A percentile compares a stretch with the other conserved stretches of the same genome.
Evolutionary conservation across 2,888 invertebrate species (phyloP).

Genomic region (Clivina fossor): DNA sequence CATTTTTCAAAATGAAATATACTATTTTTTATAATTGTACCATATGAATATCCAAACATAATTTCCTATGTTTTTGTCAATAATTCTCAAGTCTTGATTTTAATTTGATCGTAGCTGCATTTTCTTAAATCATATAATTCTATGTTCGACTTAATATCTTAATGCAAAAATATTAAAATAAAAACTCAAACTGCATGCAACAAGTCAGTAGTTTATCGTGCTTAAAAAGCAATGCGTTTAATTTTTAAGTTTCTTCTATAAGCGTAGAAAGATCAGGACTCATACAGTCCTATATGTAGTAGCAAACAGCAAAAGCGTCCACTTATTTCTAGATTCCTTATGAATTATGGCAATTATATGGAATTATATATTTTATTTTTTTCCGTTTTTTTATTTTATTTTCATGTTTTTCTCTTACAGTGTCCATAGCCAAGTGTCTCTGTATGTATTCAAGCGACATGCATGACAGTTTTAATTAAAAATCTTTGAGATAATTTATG

Average conservation of each 20-base stretch:
- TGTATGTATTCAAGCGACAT: slow-evolving; percentile 23
- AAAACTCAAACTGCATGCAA: too few relatives aligned
- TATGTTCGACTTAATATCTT: too few relatives aligned
- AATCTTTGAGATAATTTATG: slow-evolving; percentile 33
- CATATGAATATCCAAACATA: too few relatives aligned
- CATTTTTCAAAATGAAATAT: too few relatives aligned
- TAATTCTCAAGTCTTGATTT: too few relatives aligned
- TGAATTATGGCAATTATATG: slow-evolving; percentile 33
- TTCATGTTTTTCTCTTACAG: slow-evolving; percentile 36
- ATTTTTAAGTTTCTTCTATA: slow-evolving; percentile 26
- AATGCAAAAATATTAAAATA: too few relatives aligned
- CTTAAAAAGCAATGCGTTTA: too few relatives aligned
- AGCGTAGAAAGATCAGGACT: background rate
- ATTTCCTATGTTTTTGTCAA: too few relatives aligned
- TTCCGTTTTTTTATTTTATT: slow-evolving; percentile 25
- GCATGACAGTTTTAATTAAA: slow-evolving; percentile 39
- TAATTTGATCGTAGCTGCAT: too few relatives aligned
- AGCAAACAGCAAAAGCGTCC: slow-evolving; percentile 12
- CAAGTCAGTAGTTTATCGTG: slow-evolving; percentile 1
- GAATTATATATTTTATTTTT: slow-evolving; percentile 36
- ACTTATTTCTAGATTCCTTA: slow-evolving; percentile 33
- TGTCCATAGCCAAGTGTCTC: too few relatives aligned
- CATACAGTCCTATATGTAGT: slow-evolving; percentile 11
- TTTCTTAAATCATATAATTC: too few relatives aligned
- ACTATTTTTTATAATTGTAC: too few relatives aligned